phyloP scores from a whole-genome alignment of 2,797 vertebrate genomes.

The Balearica regulorum region DNA sequence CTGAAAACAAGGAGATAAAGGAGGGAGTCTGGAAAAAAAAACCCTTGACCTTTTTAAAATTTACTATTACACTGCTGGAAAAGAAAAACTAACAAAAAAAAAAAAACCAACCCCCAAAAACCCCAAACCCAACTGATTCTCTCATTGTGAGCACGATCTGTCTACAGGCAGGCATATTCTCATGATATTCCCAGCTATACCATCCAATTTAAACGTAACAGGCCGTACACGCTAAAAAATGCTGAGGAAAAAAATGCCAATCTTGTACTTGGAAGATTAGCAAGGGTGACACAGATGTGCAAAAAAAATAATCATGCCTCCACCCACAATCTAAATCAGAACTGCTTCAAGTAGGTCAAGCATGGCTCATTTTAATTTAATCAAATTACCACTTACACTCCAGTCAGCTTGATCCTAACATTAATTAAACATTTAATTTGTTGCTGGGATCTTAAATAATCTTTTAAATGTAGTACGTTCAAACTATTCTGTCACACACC shows the following conservation, averaged over 20 bases:
- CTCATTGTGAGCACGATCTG: neutral
- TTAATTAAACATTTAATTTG: constrained; percentile 40
- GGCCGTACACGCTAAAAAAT: neutral
- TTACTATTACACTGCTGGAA: neutral
- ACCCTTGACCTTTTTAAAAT: neutral
- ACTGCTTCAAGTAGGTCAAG: constrained; percentile 46
- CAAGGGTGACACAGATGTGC: constrained; percentile 5
- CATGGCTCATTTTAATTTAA: neutral
- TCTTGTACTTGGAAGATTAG: neutral
- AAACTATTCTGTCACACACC: constrained; percentile 69
- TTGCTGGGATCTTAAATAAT: constrained; percentile 13
- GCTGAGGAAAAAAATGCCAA: fast-evolving
- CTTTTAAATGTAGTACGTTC: neutral
- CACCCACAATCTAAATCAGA: neutral
- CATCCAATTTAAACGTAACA: neutral
- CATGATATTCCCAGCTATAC: neutral
- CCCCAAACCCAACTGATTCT: neutral
- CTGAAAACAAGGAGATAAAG: neutral
- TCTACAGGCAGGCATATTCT: neutral
- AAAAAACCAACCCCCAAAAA: neutral
- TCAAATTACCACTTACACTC: constrained; percentile 15
- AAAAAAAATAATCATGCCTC: neutral
- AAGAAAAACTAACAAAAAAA: neutral
- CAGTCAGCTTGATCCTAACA: neutral
- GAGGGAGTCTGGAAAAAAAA: neutral